Conservation (phyloP, 2,888 invertebrate species). For the Smittia aterrima region DNA sequence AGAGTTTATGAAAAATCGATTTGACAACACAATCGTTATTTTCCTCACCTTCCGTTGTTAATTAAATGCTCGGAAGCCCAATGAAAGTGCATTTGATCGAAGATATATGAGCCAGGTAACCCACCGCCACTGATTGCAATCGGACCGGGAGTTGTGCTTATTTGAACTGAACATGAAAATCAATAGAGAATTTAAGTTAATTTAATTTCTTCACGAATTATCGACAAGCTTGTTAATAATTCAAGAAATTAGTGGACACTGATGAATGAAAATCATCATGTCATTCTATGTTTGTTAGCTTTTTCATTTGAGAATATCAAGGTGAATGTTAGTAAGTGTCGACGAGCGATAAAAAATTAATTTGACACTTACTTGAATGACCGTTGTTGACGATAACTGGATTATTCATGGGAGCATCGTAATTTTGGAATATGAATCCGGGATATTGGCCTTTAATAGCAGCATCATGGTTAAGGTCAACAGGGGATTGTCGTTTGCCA, state of each 20-base stretch:
- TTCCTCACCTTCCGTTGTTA: conserved; percentile 60
- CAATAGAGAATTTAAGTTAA: too few relatives aligned
- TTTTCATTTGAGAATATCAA: too few relatives aligned
- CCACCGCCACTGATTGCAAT: conserved; percentile 59
- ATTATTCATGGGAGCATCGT: conserved; percentile 47
- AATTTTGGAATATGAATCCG: conserved; percentile 48
- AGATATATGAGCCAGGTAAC: conserved; percentile 58
- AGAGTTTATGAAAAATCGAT: conserved; percentile 8
- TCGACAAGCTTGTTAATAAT: conserved; percentile 21
- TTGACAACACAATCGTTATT: background rate
- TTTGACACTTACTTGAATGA: conserved; percentile 49
- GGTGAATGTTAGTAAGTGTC: too few relatives aligned
- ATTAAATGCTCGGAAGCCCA: conserved; percentile 82
- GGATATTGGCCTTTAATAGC: conserved; percentile 55
- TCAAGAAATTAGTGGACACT: background rate
- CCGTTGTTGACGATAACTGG: conserved; percentile 51
- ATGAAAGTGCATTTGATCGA: conserved; percentile 79
- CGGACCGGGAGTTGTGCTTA: conserved; percentile 52
- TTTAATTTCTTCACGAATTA: too few relatives aligned
- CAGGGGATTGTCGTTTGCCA: conserved; percentile 72
- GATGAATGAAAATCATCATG: too few relatives aligned
- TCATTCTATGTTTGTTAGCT: too few relatives aligned
- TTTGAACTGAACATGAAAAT: conserved; percentile 50
- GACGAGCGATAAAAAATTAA: too few relatives aligned
- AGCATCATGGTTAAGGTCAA: conserved; percentile 63